Conservation (phyloP, 1,140 invertebrate species). For the Trinorchestia longiramus region DNA sequence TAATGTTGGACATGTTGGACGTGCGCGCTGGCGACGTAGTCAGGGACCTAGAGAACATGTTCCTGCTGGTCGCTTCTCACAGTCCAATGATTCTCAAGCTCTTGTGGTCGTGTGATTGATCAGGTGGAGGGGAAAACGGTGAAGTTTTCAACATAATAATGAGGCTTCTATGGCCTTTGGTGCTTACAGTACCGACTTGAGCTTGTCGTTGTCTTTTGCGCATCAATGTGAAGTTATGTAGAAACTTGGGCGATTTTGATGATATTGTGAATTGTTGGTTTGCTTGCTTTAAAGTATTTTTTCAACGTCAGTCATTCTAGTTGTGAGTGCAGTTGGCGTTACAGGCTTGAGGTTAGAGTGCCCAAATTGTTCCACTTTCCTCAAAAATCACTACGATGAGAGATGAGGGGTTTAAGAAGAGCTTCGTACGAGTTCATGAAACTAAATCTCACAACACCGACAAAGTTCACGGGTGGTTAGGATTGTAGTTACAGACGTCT, state of each 20-base stretch:
- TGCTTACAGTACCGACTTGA: background rate
- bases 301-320: background rate
- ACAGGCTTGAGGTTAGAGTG: background rate
- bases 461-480: background rate
- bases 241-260: background rate
- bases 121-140: background rate
- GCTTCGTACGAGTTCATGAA: background rate
- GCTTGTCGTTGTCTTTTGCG: background rate
- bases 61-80: background rate
- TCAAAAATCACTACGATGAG: background rate
- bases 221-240: background rate
- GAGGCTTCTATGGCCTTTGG: background rate
- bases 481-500: background rate
- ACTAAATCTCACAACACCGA: background rate
- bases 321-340: background rate
- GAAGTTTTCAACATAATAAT: too few relatives aligned
- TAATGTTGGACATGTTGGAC: background rate
- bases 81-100: background rate
- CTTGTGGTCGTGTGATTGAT: background rate
- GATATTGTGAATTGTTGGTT: background rate
- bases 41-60: slow-evolving; percentile 17
- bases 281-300: background rate
- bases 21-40: slow-evolving; percentile 8
- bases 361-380: background rate
- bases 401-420: background rate